Evolutionary conservation across 1,140 invertebrate genomes (phyloP).

Genomic region (Wasmannia auropunctata): DNA sequence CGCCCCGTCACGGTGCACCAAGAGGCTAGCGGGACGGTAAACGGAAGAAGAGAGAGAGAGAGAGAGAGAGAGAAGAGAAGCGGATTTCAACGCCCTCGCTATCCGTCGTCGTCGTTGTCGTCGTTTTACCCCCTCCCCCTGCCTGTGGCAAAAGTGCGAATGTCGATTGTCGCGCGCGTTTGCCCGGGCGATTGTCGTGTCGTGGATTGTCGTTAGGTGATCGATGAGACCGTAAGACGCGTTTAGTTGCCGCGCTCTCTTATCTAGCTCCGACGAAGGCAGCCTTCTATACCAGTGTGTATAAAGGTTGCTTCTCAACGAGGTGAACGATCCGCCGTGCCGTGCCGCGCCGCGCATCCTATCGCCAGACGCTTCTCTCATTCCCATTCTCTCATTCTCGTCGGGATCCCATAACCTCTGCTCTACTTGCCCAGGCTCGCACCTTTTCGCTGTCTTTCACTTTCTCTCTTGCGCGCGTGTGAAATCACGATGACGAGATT

Average conservation of each 20-base stretch:
- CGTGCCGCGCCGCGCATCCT: neutral
- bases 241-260: slow-evolving; percentile 72
- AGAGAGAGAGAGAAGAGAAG: neutral
- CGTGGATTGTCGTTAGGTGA: slow-evolving; percentile 71
- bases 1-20: too few relatives aligned
- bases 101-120: too few relatives aligned
- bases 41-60: neutral
- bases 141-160: slow-evolving; percentile 55
- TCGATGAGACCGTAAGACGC: slow-evolving; percentile 76
- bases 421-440: neutral
- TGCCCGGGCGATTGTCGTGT: slow-evolving; percentile 38
- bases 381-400: too few relatives aligned
- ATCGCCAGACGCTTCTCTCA: neutral
- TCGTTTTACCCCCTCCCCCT: neutral
- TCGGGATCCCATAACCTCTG: slow-evolving; percentile 8
- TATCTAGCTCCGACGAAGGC: slow-evolving; percentile 67
- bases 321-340: slow-evolving; percentile 18
- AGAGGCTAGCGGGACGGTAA: too few relatives aligned
- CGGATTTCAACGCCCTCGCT: neutral
- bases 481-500: slow-evolving; percentile 71
- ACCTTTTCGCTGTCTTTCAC: neutral
- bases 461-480: neutral
- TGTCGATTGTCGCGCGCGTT: slow-evolving; percentile 51
- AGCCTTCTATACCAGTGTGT: slow-evolving; percentile 95
- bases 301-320: slow-evolving; percentile 89